A percentile compares a stretch with the other conserved stretches of the same genome.
Conservation (phyloP, 2,113 vertebrate species). For the Trematocara nigrifrons region DNA sequence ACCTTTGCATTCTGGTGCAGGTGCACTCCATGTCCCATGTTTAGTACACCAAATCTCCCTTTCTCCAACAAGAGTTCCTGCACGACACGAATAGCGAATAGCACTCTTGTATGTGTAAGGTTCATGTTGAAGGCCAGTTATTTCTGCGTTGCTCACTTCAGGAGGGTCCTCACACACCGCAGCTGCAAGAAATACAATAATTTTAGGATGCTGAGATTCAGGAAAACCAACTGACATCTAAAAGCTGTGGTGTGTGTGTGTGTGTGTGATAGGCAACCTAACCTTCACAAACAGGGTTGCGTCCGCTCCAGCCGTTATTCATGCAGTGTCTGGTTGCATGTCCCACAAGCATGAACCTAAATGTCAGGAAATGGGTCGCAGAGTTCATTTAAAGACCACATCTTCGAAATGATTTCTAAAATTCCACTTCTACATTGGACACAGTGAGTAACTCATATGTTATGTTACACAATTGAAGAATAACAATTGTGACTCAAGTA, state of each 20-base stretch:
- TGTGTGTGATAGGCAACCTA: not conserved
- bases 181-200: constrained; percentile 21
- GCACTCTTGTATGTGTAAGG: constrained; percentile 13
- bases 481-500: accelerated
- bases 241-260: accelerated
- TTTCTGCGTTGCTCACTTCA: not conserved
- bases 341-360: constrained; percentile 60
- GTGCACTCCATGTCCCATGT: constrained; percentile 61
- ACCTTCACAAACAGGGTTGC: constrained; percentile 67
- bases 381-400: not conserved
- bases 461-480: not conserved
- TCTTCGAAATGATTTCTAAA: not conserved
- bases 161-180: constrained; percentile 48
- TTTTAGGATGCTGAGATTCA: not conserved
- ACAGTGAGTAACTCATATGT: not conserved
- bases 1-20: constrained; percentile 66
- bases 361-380: not conserved
- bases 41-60: constrained; percentile 55
- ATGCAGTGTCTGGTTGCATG: constrained; percentile 37
- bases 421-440: not conserved
- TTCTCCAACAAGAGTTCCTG: constrained; percentile 41
- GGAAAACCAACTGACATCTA: not conserved
- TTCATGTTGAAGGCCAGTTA: not conserved
- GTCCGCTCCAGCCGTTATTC: constrained; percentile 64
- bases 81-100: constrained; percentile 39